Evolutionary conservation across 30 jellyfish, hydroid and myxozoan genomes (phyloP), one percentile per base, ranked within the genome.

Genomic region (Clytia hemisphaerica): DNA sequence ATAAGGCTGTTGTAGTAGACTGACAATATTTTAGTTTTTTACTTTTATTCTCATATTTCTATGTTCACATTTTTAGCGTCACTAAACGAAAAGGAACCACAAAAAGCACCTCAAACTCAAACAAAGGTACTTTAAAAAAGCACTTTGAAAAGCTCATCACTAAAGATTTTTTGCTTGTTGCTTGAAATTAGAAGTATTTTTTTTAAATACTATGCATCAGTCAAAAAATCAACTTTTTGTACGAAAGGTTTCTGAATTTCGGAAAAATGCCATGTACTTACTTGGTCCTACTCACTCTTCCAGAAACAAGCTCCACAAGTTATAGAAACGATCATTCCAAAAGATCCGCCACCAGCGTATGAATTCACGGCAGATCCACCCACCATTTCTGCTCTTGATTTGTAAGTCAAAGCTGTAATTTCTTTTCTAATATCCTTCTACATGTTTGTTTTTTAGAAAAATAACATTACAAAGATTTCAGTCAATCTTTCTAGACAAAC

Each of bases 331-430:
- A 75, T 73, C 25, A 91, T 86, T 15, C 96, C 96, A 27, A 86
- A 86, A 67, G 96, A 86, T 66, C 94, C 96, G 16, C 97, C 97
- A 6, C 93, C 97, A 25, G 84, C 54, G 29, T 82, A 66, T 75
- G 91, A 80, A 55, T 88, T 67, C 67, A 62, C 72, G 37, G 87
- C 82, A 1, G 97, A 88, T 21, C 97, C 94, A 2, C 97, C 95
- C 2, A 75, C 97, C 29, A 81, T 88, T 7, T 81, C 97, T 26
- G 95, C 97, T 16, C 53, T 88, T 63, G 97, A 88, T 70, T 63
- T 88, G 94, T 86, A 78, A 54, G 96, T 85, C 19, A 37, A 14
- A 9, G 6, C 7, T 4, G 18, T 5, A 37, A 6, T 14, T 37
- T 12, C 4, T 31, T 63, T 37, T 14, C 7, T 33, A 38, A 6